Percentiles rank a stretch among this genome's conserved stretches.
These are phyloP conservation scores for Spinibarbus caldwelli DNA, from an alignment of 2,797 vertebrate species.

Conservation along the genomic window DNA sequence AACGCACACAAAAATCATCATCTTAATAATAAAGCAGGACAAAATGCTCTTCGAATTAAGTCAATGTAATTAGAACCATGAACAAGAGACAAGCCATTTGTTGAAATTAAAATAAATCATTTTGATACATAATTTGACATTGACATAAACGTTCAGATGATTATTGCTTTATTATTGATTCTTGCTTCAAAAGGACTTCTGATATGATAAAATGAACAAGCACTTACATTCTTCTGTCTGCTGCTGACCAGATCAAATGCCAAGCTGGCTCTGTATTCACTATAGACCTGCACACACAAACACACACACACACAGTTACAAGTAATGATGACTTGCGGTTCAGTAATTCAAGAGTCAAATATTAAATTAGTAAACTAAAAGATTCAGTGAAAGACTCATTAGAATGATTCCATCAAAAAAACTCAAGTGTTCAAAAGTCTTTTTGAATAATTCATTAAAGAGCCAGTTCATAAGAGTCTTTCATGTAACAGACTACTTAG, in stretches of 20 bases:
- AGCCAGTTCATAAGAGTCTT: not conserved
- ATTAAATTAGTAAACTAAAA: not conserved
- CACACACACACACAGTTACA: conserved; percentile 21
- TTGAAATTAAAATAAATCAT: not conserved
- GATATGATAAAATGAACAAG: not conserved
- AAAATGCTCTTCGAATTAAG: not conserved
- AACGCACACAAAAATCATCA: conserved; percentile 2
- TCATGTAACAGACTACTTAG: not conserved
- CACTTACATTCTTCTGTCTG: conserved; percentile 98
- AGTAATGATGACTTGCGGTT: not conserved
- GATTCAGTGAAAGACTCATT: not conserved
- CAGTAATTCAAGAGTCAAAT: not conserved
- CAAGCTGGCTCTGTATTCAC: conserved; percentile 97
- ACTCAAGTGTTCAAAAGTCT: not conserved
- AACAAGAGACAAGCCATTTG: not conserved
- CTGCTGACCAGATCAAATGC: conserved; percentile 99
- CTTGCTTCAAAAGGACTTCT: not conserved
- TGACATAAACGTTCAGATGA: not conserved
- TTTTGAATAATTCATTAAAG: not conserved
- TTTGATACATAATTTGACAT: not conserved
- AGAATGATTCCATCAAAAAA: not conserved
- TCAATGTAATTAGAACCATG: not conserved
- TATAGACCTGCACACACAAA: conserved; percentile 87
- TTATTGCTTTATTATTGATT: not conserved
- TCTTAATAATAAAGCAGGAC: not conserved